These are phyloP conservation scores for Pissodes strobi DNA, from an alignment of 1,140 invertebrate species.

Conservation along the genomic window DNA sequence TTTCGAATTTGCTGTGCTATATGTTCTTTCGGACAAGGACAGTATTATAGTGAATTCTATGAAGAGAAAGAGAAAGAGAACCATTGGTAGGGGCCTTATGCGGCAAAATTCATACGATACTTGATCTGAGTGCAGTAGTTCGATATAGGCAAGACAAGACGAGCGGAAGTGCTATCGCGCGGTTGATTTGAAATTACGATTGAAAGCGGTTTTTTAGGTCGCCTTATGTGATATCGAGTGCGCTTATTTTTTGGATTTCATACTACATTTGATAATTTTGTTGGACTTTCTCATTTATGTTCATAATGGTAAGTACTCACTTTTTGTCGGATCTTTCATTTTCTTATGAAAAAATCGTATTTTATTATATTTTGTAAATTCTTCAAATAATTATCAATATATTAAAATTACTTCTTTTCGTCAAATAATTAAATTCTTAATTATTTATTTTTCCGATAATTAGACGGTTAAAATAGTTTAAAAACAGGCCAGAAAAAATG, in stretches of 20 bases:
- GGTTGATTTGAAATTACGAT: slow-evolving; percentile 28
- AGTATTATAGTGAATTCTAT: slow-evolving; percentile 1
- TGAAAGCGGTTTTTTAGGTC: slow-evolving; percentile 32
- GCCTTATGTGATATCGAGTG: slow-evolving; percentile 24
- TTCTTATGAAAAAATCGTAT: too few relatives aligned
- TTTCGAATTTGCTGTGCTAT: slow-evolving; percentile 52
- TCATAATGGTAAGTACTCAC: slow-evolving; percentile 5
- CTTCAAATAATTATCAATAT: too few relatives aligned
- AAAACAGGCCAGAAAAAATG: too few relatives aligned
- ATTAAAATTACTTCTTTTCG: background rate
- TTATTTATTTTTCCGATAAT: background rate
- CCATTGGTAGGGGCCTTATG: slow-evolving; percentile 45
- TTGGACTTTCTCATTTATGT: background rate
- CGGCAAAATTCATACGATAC: slow-evolving; percentile 43
- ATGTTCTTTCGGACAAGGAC: slow-evolving; percentile 41
- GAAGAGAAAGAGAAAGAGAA: slow-evolving; percentile 30
- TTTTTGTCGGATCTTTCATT: background rate
- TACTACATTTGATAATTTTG: slow-evolving; percentile 8
- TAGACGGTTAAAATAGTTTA: background rate
- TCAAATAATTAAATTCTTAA: background rate
- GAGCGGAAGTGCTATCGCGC: slow-evolving; percentile 22
- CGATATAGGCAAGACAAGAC: slow-evolving; percentile 28
- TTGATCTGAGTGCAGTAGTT: slow-evolving; percentile 22
- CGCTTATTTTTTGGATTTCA: slow-evolving; percentile 18
- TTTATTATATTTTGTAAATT: too few relatives aligned